Evolutionary conservation across 2,113 vertebrate species (phyloP).

Genomic region (Reinhardtius hippoglossoides): DNA sequence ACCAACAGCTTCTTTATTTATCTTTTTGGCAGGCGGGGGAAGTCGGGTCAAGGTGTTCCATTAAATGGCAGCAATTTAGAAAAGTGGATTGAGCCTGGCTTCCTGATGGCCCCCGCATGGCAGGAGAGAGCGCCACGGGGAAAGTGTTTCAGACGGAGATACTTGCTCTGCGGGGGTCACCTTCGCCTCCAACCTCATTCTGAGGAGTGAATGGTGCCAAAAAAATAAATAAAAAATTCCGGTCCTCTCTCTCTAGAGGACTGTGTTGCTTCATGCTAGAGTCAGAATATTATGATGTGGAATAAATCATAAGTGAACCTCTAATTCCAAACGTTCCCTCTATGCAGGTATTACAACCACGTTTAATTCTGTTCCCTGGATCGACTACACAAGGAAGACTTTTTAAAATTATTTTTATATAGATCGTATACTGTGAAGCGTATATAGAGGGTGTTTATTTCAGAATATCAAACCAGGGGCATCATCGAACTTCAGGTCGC

Average conservation of each 20-base stretch:
- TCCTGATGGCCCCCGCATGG: slow-evolving; percentile 62
- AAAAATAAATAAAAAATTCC: slow-evolving; percentile 12
- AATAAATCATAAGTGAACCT: slow-evolving; percentile 19
- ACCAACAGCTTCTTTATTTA: slow-evolving; percentile 68
- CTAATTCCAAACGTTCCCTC: not conserved
- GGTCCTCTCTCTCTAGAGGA: not conserved
- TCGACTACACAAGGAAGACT: too few species aligned
- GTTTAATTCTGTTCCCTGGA: too few species aligned
- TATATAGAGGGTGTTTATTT: too few species aligned
- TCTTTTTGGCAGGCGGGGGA: slow-evolving; percentile 68
- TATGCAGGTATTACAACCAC: too few species aligned
- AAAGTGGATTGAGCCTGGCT: slow-evolving; percentile 72
- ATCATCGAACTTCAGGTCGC: not conserved
- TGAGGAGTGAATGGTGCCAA: slow-evolving; percentile 53
- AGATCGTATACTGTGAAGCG: too few species aligned
- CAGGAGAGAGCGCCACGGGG: slow-evolving; percentile 68
- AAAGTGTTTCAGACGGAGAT: slow-evolving; percentile 69
- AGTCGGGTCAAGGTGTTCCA: slow-evolving; percentile 78
- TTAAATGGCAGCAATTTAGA: slow-evolving; percentile 78
- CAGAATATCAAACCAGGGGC: too few species aligned
- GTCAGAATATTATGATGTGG: slow-evolving; percentile 12
- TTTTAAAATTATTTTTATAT: too few species aligned
- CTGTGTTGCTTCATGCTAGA: slow-evolving; percentile 17
- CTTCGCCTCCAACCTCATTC: slow-evolving; percentile 64
- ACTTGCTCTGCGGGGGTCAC: slow-evolving; percentile 75